Conservation (phyloP, 2,113 vertebrate genomes). For the Megaceryle torquata region DNA sequence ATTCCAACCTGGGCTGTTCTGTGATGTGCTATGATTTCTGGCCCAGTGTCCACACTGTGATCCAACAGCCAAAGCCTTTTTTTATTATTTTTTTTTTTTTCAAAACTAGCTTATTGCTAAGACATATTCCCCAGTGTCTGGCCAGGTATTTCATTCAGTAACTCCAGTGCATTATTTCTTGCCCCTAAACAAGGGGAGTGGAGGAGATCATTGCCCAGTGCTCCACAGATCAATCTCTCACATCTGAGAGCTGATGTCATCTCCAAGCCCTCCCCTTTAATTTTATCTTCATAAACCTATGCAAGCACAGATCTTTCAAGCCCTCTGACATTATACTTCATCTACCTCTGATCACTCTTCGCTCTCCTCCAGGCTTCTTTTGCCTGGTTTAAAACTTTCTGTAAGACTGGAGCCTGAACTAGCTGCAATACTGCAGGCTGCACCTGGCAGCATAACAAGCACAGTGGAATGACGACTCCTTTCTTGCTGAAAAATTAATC, state of each 20-base stretch:
- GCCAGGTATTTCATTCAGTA: not conserved
- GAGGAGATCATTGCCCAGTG: accelerated
- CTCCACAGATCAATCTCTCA: not conserved
- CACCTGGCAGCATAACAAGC: not conserved
- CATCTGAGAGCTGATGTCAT: not conserved
- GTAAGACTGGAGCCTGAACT: not conserved
- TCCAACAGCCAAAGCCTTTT: not conserved
- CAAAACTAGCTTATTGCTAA: not conserved
- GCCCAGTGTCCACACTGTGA: not conserved
- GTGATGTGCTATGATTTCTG: not conserved
- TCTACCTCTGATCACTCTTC: not conserved
- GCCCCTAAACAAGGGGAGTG: not conserved
- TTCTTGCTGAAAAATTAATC: not conserved
- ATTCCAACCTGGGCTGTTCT: not conserved
- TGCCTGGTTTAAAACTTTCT: not conserved
- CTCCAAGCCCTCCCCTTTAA: not conserved
- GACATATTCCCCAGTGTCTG: not conserved
- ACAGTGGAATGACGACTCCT: not conserved
- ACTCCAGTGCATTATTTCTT: not conserved
- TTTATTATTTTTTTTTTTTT: not conserved
- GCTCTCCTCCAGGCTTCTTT: not conserved
- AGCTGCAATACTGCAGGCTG: not conserved
- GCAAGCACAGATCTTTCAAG: not conserved
- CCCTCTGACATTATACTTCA: not conserved
- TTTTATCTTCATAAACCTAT: not conserved